Evolutionary conservation across 1,140 invertebrate genomes (phyloP).

Genomic region (Caenorhabditis remanei): DNA sequence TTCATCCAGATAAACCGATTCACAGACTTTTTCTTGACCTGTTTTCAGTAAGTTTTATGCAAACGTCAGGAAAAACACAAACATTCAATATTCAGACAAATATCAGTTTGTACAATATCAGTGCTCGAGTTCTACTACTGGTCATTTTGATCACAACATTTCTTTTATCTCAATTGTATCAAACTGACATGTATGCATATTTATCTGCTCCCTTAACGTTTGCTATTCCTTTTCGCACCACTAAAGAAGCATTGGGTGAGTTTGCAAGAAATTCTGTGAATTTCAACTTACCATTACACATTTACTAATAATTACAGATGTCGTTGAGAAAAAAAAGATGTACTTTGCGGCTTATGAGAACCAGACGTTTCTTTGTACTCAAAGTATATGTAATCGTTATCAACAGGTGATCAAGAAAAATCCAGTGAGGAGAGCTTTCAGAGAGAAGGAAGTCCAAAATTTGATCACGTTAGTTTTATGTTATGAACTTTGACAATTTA

Average conservation of each 20-base stretch:
- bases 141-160: slow-evolving; percentile 7
- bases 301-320: not conserved
- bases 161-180: slow-evolving; percentile 40
- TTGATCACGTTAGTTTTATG: slow-evolving; percentile 5
- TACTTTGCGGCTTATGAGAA: slow-evolving; percentile 32
- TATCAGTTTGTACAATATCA: not conserved
- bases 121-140: not conserved
- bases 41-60: not conserved
- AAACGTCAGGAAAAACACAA: not conserved
- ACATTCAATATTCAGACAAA: not conserved
- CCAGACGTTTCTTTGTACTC: slow-evolving; percentile 32
- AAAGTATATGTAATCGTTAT: not conserved
- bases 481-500: not conserved
- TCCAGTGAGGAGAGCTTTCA: not conserved
- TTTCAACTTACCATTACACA: not conserved
- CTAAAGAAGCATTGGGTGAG: slow-evolving; percentile 49
- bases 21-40: not conserved
- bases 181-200: slow-evolving; percentile 14
- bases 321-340: slow-evolving; percentile 19
- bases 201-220: slow-evolving; percentile 40
- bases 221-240: slow-evolving; percentile 22
- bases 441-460: not conserved
- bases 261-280: not conserved
- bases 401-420: not conserved
- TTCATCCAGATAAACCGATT: not conserved